Base-by-base conservation (phyloP, 2,888 invertebrate species). In the Trichogramma evanescens region DNA sequence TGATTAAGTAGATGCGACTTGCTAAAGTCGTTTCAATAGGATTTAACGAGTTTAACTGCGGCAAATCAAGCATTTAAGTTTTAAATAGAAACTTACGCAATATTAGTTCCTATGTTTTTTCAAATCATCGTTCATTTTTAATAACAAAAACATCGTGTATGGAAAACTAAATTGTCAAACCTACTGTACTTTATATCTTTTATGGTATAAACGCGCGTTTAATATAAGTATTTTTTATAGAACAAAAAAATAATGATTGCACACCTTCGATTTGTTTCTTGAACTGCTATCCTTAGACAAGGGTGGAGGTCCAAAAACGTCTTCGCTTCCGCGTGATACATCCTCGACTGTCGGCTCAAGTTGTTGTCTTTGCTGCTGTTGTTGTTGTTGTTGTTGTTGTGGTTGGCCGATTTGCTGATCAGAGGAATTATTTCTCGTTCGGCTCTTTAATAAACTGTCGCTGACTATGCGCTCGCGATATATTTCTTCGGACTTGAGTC, bases 271-370 rank as follows among this genome's bases (percentile, higher is more conserved):
- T 58, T 74, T 76, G 13, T 65, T n/a, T 9, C 56, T 62, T 54
- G 69, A 70, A 49, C 67, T 63, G 53, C 65, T 65, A n/a, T 63
- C 52, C 46, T 73, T 76, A 10, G 69, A 65, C n/a, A 74, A 66
- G n/a, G 76, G 66, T n/a, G 76, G 77, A 10, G 76, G 76, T 4
- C 72, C 73, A 48, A 76, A 76, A 10, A 74, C 62, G 42, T 74
- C 72, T 52, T 59, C 63, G 38, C n/a, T 9, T 46, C 54, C 13
- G 39, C 46, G 56, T 1, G 56, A 51, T 3, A 40, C 57, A 59
- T 61, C 61, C 40, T 64, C 59, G 5, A 9, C 26, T 5, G 41
- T 5, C 43, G 46, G 52, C 10, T 40, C 38, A 9, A 10, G 48
- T 43, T 55, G 58, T n/a, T 56, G 49, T 26, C 26, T 26, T 26